Conservation (phyloP, 2,113 vertebrate species). For the Meleagris gallopavo region DNA sequence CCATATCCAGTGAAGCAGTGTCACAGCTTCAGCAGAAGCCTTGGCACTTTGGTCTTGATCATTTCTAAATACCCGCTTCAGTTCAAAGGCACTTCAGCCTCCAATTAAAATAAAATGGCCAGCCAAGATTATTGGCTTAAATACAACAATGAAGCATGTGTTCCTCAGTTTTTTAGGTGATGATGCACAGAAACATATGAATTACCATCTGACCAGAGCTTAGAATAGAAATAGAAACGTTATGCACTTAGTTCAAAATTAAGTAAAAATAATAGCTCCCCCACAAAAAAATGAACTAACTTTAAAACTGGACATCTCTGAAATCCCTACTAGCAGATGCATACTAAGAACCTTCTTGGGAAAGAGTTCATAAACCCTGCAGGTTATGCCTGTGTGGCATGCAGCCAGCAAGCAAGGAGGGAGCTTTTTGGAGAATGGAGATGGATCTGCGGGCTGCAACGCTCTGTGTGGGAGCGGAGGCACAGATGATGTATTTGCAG, state of each 20-base stretch:
- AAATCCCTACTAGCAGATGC: background rate
- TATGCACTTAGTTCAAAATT: background rate
- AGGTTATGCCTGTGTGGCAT: background rate
- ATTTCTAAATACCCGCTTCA: background rate
- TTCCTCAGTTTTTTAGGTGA: background rate
- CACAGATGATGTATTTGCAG: constrained; percentile 24
- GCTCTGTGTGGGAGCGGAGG: background rate
- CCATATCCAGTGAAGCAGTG: background rate
- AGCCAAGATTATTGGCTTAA: background rate
- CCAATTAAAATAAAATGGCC: background rate
- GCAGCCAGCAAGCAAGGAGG: background rate
- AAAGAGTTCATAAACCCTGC: background rate
- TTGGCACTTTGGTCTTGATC: background rate
- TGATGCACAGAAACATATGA: background rate
- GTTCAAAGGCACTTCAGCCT: background rate
- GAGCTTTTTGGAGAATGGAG: background rate
- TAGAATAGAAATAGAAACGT: background rate
- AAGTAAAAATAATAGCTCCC: background rate
- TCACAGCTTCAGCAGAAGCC: background rate
- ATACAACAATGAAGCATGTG: background rate
- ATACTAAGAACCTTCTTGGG: background rate
- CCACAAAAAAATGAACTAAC: background rate
- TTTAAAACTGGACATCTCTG: background rate
- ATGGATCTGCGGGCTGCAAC: background rate
- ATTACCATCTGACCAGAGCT: background rate